Evolutionary conservation across 2,888 invertebrate genomes (phyloP), one percentile per base, ranked within the genome.

Genomic region (Macrosiphum euphorbiae): DNA sequence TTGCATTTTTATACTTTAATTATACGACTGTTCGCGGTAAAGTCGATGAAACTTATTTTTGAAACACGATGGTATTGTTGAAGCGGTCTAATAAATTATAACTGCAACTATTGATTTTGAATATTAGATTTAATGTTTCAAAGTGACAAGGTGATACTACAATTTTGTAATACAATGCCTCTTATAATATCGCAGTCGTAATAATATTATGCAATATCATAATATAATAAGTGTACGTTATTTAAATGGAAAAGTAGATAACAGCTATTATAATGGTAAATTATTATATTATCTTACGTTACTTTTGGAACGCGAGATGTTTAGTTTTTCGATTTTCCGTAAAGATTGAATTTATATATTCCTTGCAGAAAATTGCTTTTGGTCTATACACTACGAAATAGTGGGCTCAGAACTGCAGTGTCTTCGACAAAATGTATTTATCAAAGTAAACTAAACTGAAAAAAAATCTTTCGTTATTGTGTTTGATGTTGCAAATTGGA

Each of bases 401-500:
- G 4, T 11, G n/a, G 35, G 50, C 8, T 8, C 78, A 35, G 35
- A 78, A 78, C 1, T 20, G 78, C 35, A 35, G 90, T 3, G 20
- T 41, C 78, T 84, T 52, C 67, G 26, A 52, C 41, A 55, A 91
- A 91, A 91, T 84, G 84, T 91, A 91, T 91, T 91, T 91, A 84
- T 44, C 41, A 41, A 85, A 84, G 84, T 91, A 55, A 55, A 91
- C 84, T 52, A 41, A 52, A 67, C 11, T 8, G 11, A 47, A 88
- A 20, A 90, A 58, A 85, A 50, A 90, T 78, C 84, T 90, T 41
- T 28, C 84, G 8, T 84, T 84, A 91, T 85, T 91, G 41, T 84
- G 52, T 91, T 91, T 91, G 91, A 91, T 91, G 91, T 85, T 20
- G 4, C 84, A 91, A 91, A 91, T 91, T 55, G 91, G 28, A 90